Base-by-base conservation (phyloP, 2,888 invertebrate genomes). In the Linyphia triangularis region DNA sequence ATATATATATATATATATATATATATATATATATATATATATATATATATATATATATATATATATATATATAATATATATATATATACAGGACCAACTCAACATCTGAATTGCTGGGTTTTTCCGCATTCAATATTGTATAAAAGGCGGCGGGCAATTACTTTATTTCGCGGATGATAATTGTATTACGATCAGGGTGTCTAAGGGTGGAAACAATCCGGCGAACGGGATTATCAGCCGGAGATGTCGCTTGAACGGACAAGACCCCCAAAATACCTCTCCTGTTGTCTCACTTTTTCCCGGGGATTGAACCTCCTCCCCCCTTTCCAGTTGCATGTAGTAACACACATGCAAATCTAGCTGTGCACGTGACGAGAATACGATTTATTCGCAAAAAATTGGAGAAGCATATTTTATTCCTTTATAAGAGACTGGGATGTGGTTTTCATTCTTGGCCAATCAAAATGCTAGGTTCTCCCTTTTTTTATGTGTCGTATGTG, bases 131-230 rank as follows among this genome's bases (percentile, higher is more conserved):
- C 75, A 73, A 86, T 81, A 81, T 86, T 75, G 69, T 81, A 86
- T 57, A 86, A 73, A 86, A 81, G 75, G 81, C 81, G 75, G 81
- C 81, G 67, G 75, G 73, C 86, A 86, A 86, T 86, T 86, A 79
- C 73, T 81, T 86, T 75, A 81, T 81, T 81, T 73, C 65, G 67
- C 40, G 26, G 24, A 16, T n/a, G 67, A 65, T 86, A 86, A 86
- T 75, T 86, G 73, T n/a, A 81, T 86, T 86, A 73, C n/a, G 43
- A 63, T n/a, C 33, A 28, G 67, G 67, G 59, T 65, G n/a, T 67
- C 75, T 59, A 51, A 51, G 51, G 81, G 86, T 75, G 86, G 86
- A 59, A 81, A 86, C 73, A 81, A 81, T 86, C 75, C 86, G 75
- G 73, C 30, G 59, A 81, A 86, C 67, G 33, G 81, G 86, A 86